phyloP scores from a whole-genome alignment of 2,113 vertebrate genomes.

The Dunckerocampus dactyliophorus region DNA sequence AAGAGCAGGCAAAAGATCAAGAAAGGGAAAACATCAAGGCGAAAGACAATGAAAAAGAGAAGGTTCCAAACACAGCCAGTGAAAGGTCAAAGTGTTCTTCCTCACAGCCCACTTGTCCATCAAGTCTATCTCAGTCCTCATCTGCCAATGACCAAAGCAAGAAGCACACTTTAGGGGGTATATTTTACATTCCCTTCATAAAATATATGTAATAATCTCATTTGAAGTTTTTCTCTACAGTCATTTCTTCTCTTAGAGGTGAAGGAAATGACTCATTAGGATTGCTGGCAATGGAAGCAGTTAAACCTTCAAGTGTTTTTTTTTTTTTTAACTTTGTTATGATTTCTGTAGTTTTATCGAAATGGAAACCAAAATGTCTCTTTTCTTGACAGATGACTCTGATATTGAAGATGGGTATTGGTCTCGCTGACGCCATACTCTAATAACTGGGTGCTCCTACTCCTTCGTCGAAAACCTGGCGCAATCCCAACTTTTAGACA shows the following conservation, averaged over 20 bases:
- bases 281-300: background rate
- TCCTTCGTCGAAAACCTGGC: too few species aligned
- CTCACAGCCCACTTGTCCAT: constrained; percentile 67
- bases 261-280: constrained; percentile 72
- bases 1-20: constrained; percentile 54
- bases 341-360: background rate
- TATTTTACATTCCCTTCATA: background rate
- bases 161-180: constrained; percentile 60
- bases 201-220: background rate
- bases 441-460: too few species aligned
- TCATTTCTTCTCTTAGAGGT: background rate
- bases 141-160: constrained; percentile 79
- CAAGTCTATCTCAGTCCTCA: constrained; percentile 72
- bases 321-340: background rate
- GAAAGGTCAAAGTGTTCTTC: constrained; percentile 35
- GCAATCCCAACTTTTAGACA: too few species aligned
- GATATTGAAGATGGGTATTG: constrained; percentile 76
- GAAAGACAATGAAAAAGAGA: constrained; percentile 52
- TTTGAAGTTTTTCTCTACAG: background rate
- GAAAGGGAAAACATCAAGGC: constrained; percentile 34
- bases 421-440: background rate
- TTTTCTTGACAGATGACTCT: constrained; percentile 70
- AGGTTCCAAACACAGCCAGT: constrained; percentile 34
- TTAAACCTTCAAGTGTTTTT: too few species aligned
- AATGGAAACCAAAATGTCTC: background rate